A percentile compares a stretch with the other conserved stretches of the same genome.
Conservation (phyloP, 2,888 invertebrate species). For the Epinotia bilunana region DNA sequence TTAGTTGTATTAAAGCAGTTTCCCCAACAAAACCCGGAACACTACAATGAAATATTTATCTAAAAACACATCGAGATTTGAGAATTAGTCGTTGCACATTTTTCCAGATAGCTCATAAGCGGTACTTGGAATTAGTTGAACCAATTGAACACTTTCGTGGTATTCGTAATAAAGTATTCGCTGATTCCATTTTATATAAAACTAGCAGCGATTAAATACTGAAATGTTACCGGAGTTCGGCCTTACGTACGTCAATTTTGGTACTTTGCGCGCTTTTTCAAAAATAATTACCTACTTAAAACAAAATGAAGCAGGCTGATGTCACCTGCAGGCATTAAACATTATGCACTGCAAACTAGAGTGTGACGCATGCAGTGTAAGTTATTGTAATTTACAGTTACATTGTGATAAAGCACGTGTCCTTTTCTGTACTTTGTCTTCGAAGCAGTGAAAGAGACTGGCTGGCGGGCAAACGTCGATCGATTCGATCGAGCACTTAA, state of each 20-base stretch:
- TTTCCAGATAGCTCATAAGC: too few species aligned
- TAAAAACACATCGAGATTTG: too few species aligned
- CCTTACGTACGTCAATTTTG: neutral
- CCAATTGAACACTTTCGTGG: neutral
- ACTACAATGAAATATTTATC: neutral
- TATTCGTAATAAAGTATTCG: neutral
- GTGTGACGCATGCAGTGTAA: constrained; percentile 4
- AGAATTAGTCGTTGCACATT: too few species aligned
- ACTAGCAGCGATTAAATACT: neutral
- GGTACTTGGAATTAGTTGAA: neutral
- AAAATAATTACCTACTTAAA: neutral
- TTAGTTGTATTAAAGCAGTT: too few species aligned
- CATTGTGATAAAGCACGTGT: constrained; percentile 11
- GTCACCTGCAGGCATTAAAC: constrained; percentile 3
- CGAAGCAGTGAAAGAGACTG: neutral
- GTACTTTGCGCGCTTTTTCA: neutral
- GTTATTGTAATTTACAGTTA: constrained; percentile 13
- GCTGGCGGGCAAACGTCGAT: neutral
- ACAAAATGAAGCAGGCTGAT: neutral
- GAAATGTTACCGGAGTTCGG: neutral
- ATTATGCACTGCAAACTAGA: neutral
- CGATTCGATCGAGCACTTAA: neutral
- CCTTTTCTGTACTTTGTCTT: neutral
- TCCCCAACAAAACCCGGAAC: neutral
- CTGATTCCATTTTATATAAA: neutral